Percentiles rank a stretch among this genome's conserved stretches.
Conservation (phyloP, 2,797 vertebrate species). For the Anabacerthia variegaticeps region DNA sequence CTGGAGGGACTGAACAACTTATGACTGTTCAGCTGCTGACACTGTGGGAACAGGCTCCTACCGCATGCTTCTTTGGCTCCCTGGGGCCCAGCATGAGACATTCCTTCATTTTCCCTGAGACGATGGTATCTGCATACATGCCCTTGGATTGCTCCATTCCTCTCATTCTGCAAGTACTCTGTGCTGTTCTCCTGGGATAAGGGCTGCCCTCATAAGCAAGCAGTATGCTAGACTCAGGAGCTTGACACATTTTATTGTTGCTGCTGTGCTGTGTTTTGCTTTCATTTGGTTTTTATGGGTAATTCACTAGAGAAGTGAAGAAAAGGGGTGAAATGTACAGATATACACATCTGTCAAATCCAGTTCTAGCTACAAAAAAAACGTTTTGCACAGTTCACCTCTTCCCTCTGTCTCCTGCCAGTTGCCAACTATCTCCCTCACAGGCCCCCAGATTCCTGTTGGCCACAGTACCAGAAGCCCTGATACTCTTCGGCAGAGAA, state of each 20-base stretch:
- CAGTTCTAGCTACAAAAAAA: not conserved
- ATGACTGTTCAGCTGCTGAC: not conserved
- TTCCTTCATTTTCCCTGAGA: not conserved
- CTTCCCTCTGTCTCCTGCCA: not conserved
- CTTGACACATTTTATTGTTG: not conserved
- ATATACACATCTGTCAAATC: not conserved
- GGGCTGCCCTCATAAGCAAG: not conserved
- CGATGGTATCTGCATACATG: not conserved
- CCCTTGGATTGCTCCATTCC: not conserved
- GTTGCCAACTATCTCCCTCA: not conserved
- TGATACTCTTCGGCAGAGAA: not conserved
- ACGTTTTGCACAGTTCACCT: not conserved
- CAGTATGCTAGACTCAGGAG: accelerated
- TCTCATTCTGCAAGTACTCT: not conserved
- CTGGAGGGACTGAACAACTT: not conserved
- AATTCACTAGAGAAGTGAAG: not conserved
- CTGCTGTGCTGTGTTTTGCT: not conserved
- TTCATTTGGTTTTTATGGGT: not conserved
- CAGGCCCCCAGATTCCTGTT: not conserved
- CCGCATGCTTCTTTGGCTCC: accelerated
- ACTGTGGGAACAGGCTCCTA: not conserved
- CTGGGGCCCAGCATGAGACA: not conserved
- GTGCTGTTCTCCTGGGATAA: not conserved
- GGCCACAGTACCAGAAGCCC: not conserved
- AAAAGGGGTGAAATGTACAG: not conserved